These are phyloP conservation scores for Crepidodera aurea DNA, from an alignment of 2,888 invertebrate genomes.

Conservation along the genomic window DNA sequence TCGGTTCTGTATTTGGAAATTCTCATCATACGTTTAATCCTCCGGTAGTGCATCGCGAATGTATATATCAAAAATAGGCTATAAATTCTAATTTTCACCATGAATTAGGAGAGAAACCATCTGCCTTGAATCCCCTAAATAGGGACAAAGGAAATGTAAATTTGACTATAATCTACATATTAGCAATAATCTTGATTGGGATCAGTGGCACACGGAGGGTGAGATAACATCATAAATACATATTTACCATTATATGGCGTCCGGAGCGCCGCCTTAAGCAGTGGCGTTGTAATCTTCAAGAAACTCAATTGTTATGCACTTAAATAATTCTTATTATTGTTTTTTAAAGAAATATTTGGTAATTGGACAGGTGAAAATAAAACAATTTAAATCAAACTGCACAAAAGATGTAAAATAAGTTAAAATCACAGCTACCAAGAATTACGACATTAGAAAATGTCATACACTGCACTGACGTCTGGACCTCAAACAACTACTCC, in stretches of 20 bases:
- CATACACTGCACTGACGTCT: no score
- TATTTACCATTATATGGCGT: constrained; percentile 44
- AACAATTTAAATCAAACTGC: no score
- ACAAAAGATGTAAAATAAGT: no score
- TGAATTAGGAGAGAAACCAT: constrained; percentile 42
- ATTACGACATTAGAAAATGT: no score
- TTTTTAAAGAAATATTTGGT: no score
- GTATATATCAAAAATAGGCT: constrained; percentile 11
- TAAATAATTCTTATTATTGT: no score
- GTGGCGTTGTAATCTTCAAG: not conserved
- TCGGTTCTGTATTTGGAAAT: not conserved
- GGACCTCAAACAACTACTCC: no score
- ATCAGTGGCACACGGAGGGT: constrained; percentile 32
- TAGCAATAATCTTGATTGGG: constrained; percentile 55
- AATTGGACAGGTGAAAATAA: no score
- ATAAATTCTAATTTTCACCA: constrained; percentile 42
- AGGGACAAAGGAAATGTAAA: constrained; percentile 52
- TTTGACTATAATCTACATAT: constrained; percentile 52
- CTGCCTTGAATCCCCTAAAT: constrained; percentile 42
- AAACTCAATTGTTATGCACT: no score
- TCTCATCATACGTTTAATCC: constrained; percentile 6
- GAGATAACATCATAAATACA: constrained; percentile 55
- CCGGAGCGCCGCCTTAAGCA: not conserved
- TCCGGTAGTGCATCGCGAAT: not conserved
- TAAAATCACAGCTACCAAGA: no score